Base-by-base conservation (phyloP, 2,797 vertebrate species). In the Allobates femoralis region DNA sequence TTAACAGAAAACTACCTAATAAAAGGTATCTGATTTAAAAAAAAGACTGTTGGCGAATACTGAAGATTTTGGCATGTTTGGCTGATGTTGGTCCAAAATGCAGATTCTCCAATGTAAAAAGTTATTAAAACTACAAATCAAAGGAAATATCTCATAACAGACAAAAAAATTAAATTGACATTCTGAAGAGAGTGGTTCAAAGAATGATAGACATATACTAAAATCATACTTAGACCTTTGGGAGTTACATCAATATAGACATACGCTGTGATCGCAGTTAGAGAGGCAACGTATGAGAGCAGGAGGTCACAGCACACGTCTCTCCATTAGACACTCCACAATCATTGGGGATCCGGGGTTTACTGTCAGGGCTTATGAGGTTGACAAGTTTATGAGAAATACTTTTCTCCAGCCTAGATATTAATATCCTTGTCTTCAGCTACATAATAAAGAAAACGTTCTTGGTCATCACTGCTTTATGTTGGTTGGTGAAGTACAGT, bases 221-320 rank as follows among this genome's bases (percentile, higher is more conserved):
- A 77, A 77, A 21, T 60, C 41, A 64, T 51, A 64, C 74, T 66
- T 66, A 16, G 18, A 53, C 28, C 7, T 66, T 32, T 78, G 74
- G 66, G 74, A 85, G 50, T 41, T 77, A 55, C 53, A 67, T 85
- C 83, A 85, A 85, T 78, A 85, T 28, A 66, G 46, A 84, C 60
- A 12, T 62, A 11, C 3, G 15, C 73, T 75, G 58, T 77, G 46
- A 77, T 75, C 32, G 14, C 26, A 32, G 56, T 37, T 34, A 55
- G 23, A 23, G 18, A 34, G 55, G 12, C 60, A 67, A 58, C 55
- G 23, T 56, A 66, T 7, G 74, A 50, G 41, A 55, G 41, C 58
- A 74, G 23, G 28, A 53, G 83, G 60, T 85, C 46, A 66, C 60
- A 50, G 56, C 46, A 37, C 26, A 23, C 56, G 15, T 51, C 56